Evolutionary conservation across 2,113 vertebrate genomes (phyloP).

Genomic region (Picathartes gymnocephalus): DNA sequence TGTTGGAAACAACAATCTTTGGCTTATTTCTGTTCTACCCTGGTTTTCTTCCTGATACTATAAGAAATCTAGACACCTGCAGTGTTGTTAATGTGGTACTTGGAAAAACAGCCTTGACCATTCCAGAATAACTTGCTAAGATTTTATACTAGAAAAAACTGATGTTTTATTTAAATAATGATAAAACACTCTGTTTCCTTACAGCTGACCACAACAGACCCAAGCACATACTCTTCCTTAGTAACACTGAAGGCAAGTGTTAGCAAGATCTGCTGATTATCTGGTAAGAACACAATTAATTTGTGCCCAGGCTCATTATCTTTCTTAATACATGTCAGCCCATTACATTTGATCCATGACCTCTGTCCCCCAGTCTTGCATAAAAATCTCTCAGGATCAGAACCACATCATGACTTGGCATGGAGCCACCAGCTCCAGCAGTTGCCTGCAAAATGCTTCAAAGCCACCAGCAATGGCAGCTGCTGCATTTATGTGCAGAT

Average conservation of each 20-base stretch:
- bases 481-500: slow-evolving; percentile 34
- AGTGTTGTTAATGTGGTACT: background rate
- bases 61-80: background rate
- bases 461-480: slow-evolving; percentile 44
- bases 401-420: slow-evolving; percentile 42
- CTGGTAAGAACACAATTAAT: slow-evolving; percentile 67
- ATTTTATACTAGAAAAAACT: slow-evolving; percentile 33
- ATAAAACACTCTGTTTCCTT: background rate
- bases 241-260: slow-evolving; percentile 39
- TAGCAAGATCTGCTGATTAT: slow-evolving; percentile 54
- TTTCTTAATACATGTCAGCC: slow-evolving; percentile 66
- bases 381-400: slow-evolving; percentile 56
- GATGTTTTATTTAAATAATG: slow-evolving; percentile 10
- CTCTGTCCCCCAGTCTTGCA: slow-evolving; percentile 46
- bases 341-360: slow-evolving; percentile 59
- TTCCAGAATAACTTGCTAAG: slow-evolving; percentile 38
- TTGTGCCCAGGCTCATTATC: slow-evolving; percentile 65
- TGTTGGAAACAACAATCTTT: background rate
- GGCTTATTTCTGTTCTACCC: background rate
- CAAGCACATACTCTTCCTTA: background rate
- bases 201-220: background rate
- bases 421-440: background rate
- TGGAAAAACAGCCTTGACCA: slow-evolving; percentile 40
- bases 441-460: slow-evolving; percentile 37
- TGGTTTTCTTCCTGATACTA: slow-evolving; percentile 9